phyloP scores from a whole-genome alignment of 2,888 invertebrate genomes.

The Heliconius hortense region DNA sequence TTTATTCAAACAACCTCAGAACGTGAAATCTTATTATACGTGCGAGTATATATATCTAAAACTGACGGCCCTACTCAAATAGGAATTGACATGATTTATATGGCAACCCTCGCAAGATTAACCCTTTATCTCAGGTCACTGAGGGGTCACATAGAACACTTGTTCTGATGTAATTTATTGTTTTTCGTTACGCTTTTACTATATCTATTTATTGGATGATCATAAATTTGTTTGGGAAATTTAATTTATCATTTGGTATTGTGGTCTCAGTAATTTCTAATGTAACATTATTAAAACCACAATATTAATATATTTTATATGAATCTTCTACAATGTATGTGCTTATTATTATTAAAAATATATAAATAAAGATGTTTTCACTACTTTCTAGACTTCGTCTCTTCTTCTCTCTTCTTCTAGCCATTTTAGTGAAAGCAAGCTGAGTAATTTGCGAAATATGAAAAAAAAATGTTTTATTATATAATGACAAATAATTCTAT shows the following conservation, averaged over 20 bases:
- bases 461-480: no score
- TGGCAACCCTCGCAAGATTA: conserved; percentile 77
- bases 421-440: no score
- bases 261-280: conserved; percentile 4
- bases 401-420: no score
- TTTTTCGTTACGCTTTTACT: conserved; percentile 43
- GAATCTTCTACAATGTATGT: not conserved
- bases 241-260: conserved; percentile 18
- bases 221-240: conserved; percentile 23
- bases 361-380: no score
- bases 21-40: not conserved
- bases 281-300: not conserved
- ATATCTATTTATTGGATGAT: conserved; percentile 34
- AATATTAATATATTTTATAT: not conserved
- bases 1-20: not conserved
- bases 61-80: conserved; percentile 58
- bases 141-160: conserved; percentile 55
- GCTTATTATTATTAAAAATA: not conserved
- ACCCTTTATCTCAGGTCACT: conserved; percentile 76
- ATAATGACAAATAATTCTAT: no score
- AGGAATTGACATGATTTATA: conserved; percentile 76
- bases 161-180: conserved; percentile 47
- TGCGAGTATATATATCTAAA: not conserved
- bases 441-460: no score
- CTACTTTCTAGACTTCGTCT: no score